phyloP scores from a whole-genome alignment of 2,888 invertebrate species.

The Carcina quercana region DNA sequence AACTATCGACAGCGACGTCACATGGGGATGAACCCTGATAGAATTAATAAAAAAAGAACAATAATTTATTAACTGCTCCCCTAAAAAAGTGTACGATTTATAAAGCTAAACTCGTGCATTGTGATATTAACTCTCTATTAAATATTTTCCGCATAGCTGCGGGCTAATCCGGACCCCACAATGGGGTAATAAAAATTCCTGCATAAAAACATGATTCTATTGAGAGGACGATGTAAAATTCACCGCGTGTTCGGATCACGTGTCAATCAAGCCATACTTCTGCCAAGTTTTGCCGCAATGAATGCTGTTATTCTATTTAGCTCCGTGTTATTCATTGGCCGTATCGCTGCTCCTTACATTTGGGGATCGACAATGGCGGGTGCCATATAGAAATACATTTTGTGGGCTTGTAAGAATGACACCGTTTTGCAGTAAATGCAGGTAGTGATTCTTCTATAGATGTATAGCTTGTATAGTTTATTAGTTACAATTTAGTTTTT shows the following conservation, averaged over 20 bases:
- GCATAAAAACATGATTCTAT: conserved; percentile 37
- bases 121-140: conserved; percentile 56
- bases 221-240: conserved; percentile 26
- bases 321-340: conserved; percentile 64
- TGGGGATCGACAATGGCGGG: conserved; percentile 40
- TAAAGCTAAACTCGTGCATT: conserved; percentile 32
- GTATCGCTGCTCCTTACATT: conserved; percentile 49
- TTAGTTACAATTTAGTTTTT: too few relatives aligned
- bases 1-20: too few relatives aligned
- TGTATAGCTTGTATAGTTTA: too few relatives aligned
- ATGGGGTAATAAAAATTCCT: conserved; percentile 56
- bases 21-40: too few relatives aligned
- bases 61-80: too few relatives aligned
- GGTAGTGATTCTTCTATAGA: too few relatives aligned
- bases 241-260: conserved; percentile 51
- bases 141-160: conserved; percentile 58
- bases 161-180: conserved; percentile 51
- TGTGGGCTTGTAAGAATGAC: conserved; percentile 11
- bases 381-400: conserved; percentile 33
- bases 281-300: conserved; percentile 47
- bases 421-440: too few relatives aligned
- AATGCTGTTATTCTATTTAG: conserved; percentile 64
- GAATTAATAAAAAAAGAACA: too few relatives aligned
- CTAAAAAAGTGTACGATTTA: conserved; percentile 34
- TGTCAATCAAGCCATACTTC: conserved; percentile 64